Evolutionary conservation across 2,797 vertebrate genomes (phyloP), one percentile per base, ranked within the genome.

Genomic region (Channa striata): DNA sequence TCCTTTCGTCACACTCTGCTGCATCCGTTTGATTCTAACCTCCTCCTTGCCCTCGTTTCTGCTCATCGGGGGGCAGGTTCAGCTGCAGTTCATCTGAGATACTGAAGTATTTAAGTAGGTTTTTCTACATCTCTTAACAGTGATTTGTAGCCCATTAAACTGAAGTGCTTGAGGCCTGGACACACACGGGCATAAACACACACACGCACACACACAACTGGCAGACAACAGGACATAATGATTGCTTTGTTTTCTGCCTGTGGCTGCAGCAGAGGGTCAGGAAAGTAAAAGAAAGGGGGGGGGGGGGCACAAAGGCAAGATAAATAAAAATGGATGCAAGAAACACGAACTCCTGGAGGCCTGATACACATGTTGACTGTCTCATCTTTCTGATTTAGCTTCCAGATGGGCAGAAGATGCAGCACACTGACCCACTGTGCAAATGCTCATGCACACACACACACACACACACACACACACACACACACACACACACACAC

Each of bases 221-320:
- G 76, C 72, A 83, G 42, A 53, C 56, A 74, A 57, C 49, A 51
- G 47, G 21, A 43, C 17, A 57, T 78, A 78, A 85, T 59, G 76
- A 80, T 67, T 82, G 72, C n/a, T 80, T 72, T 81, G 78, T 81
- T 74, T 78, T 50, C 36, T 44, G 65, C 78, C 73, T 19, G 48
- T 47, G 34, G 77, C 60, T 14, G 40, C 21, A 67, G 52, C 1
- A 42, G 62, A 70, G 47, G 51, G 63, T 73, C 34, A n/a, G 52
- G 58, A 52, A 59, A 62, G 33, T 14, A 52, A 73, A 59, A 59
- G 33, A 39, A 51, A 23, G 51, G 58, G 7, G 30, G 56, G 58
- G 9, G 40, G 58, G 7, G 30, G 56, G 58, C 7, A 36, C 25
- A 39, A 56, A 19, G 6, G 17, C 57, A 59, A 37, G 59, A 72